phyloP scores from a whole-genome alignment of 2,797 vertebrate genomes.

The Coccyzus lansbergi region DNA sequence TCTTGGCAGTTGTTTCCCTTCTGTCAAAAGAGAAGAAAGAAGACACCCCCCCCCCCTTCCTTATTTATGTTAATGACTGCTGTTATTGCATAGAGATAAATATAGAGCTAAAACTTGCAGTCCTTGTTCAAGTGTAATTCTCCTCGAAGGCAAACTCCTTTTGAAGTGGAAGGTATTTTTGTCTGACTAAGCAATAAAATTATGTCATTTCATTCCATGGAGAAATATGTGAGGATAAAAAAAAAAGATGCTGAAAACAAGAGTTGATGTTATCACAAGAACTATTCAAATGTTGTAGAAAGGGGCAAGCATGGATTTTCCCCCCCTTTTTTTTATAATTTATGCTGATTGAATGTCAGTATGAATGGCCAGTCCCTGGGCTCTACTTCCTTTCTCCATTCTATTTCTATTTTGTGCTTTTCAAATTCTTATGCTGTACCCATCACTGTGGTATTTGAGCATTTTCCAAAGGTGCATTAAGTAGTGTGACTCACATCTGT shows the following conservation, averaged over 20 bases:
- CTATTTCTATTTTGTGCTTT: conserved; percentile 56
- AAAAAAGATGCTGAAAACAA: conserved; percentile 36
- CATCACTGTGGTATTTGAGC: conserved; percentile 51
- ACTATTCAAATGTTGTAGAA: neutral
- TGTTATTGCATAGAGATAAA: conserved; percentile 29
- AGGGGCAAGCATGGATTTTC: neutral
- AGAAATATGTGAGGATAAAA: conserved; percentile 25
- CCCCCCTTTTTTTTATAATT: neutral
- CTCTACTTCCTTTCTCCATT: conserved; percentile 2
- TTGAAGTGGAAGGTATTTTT: conserved; percentile 67
- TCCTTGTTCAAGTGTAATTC: conserved; percentile 58
- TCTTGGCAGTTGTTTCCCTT: conserved; percentile 1
- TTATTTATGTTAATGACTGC: conserved; percentile 38
- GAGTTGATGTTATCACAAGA: neutral
- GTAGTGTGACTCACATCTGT: conserved; percentile 66
- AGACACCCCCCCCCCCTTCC: neutral
- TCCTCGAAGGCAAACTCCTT: conserved; percentile 59
- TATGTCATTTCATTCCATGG: conserved; percentile 45
- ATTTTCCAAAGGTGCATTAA: conserved; percentile 64
- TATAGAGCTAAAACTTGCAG: conserved; percentile 39
- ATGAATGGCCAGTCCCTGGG: conserved; percentile 44
- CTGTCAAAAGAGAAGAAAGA: neutral
- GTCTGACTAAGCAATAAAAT: conserved; percentile 60
- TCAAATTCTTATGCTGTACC: conserved; percentile 5
- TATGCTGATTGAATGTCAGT: conserved; percentile 22